Conservation (phyloP, 2,888 invertebrate genomes). For the Caenorhabditis sulstoni region DNA sequence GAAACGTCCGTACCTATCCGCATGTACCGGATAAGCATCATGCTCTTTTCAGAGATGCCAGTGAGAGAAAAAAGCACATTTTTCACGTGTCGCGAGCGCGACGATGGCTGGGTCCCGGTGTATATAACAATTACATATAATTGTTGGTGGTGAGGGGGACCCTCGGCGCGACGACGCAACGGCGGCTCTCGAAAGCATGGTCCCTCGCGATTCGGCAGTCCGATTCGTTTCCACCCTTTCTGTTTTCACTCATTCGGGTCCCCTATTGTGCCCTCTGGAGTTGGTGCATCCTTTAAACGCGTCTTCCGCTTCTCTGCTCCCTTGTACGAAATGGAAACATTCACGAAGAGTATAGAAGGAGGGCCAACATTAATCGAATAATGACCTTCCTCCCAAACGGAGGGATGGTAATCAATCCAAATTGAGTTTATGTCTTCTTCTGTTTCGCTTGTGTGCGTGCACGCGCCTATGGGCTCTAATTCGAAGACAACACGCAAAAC, state of each 20-base stretch:
- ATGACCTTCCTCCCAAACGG: slow-evolving; percentile 52
- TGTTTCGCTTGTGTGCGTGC: slow-evolving; percentile 18
- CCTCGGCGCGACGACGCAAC: background rate
- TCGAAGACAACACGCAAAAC: slow-evolving; percentile 30
- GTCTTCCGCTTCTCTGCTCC: slow-evolving; percentile 7
- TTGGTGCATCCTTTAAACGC: slow-evolving; percentile 5
- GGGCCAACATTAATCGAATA: slow-evolving; percentile 58
- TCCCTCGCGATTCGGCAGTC: background rate
- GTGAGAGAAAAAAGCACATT: slow-evolving; percentile 45
- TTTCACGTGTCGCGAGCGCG: slow-evolving; percentile 47
- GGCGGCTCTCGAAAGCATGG: slow-evolving; percentile 7
- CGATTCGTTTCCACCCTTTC: background rate
- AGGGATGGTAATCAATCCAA: slow-evolving; percentile 62
- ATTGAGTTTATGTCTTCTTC: slow-evolving; percentile 54
- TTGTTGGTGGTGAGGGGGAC: slow-evolving; percentile 41
- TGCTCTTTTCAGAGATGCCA: background rate
- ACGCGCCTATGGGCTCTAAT: slow-evolving; percentile 28
- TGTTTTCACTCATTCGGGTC: slow-evolving; percentile 9
- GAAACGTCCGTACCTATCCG: slow-evolving; percentile 21
- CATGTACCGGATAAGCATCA: slow-evolving; percentile 1
- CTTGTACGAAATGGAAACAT: slow-evolving; percentile 41
- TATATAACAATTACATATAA: slow-evolving; percentile 59
- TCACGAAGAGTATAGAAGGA: background rate
- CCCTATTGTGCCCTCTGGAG: slow-evolving; percentile 26
- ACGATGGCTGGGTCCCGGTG: slow-evolving; percentile 51